Conservation (phyloP, 2,797 vertebrate genomes). For the Avahi laniger region DNA sequence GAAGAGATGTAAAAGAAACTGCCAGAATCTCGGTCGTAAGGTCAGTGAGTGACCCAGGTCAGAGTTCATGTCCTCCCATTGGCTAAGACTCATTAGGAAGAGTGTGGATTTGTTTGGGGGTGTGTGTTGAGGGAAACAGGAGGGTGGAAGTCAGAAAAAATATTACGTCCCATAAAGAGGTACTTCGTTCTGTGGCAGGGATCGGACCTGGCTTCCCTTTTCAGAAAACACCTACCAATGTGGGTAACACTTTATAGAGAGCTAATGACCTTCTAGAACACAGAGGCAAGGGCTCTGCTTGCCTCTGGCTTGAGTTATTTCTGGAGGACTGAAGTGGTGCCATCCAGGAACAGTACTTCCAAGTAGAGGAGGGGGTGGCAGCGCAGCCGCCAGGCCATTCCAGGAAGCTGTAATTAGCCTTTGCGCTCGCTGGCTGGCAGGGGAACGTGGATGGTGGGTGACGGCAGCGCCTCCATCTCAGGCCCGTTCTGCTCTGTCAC, state of each 20-base stretch:
- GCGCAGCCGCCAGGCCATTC: accelerated
- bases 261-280: not conserved
- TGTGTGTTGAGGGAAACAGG: not conserved
- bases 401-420: not conserved
- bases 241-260: not conserved
- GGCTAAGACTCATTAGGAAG: not conserved
- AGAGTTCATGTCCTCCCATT: not conserved
- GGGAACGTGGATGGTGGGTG: not conserved
- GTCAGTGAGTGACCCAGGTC: too few relatives aligned
- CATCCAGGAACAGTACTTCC: not conserved
- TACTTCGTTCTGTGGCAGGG: not conserved
- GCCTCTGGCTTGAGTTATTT: not conserved
- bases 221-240: not conserved
- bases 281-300: not conserved
- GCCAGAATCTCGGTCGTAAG: not conserved
- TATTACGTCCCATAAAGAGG: not conserved
- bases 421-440: not conserved
- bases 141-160: not conserved
- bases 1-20: not conserved
- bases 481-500: not conserved
- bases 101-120: not conserved
- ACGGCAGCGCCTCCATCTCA: not conserved
- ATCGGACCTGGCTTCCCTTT: not conserved
- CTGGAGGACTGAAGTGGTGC: not conserved
- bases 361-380: not conserved